A percentile compares a stretch with the other conserved stretches of the same genome.
Evolutionary conservation across 2,797 vertebrate species (phyloP).

Genomic region (Crax fasciolata): DNA sequence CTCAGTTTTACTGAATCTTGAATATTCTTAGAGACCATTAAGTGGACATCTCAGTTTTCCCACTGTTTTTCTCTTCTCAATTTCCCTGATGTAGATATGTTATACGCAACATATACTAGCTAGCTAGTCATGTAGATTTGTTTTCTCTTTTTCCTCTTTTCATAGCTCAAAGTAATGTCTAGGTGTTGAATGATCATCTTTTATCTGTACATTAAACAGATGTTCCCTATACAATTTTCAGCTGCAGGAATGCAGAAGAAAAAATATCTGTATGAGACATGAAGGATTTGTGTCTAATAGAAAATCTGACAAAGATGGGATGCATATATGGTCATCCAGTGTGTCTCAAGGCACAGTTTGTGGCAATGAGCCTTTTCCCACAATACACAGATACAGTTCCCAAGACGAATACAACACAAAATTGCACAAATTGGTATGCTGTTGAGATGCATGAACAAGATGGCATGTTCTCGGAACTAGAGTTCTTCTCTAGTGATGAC

Average conservation of each 20-base stretch:
- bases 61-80: neutral
- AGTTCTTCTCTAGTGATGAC: neutral
- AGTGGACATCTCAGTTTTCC: neutral
- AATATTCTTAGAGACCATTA: neutral
- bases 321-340: fast-evolving
- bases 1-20: neutral
- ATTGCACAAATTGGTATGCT: fast-evolving
- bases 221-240: neutral
- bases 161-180: neutral
- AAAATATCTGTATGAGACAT: neutral
- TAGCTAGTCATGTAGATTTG: neutral
- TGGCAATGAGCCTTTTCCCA: fast-evolving
- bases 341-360: neutral
- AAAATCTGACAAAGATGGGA: neutral
- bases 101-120: neutral
- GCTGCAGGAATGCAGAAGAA: neutral
- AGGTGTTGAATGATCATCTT: neutral
- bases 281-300: neutral
- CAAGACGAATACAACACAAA: neutral
- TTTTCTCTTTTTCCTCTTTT: neutral
- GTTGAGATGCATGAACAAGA: too few species aligned
- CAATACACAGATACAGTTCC: neutral
- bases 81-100: neutral
- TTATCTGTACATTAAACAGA: neutral
- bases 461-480: fast-evolving